Base-by-base conservation (phyloP, 2,888 invertebrate species). In the Drosophila macrothrix region DNA sequence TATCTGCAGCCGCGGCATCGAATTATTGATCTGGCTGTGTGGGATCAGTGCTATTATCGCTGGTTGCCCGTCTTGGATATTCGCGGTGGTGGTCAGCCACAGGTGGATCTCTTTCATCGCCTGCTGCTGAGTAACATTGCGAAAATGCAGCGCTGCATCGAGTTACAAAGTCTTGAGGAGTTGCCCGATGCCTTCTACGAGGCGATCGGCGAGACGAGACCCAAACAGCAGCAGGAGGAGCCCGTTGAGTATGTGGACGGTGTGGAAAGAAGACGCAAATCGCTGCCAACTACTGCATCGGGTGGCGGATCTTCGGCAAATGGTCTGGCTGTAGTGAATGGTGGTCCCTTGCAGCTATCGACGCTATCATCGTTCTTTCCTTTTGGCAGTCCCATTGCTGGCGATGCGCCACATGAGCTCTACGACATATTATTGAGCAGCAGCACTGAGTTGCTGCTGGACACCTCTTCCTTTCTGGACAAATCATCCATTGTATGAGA, bases 21-120 rank as follows among this genome's bases (percentile, higher is more conserved):
- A 1, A 94, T 96, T 73, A 93, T 95, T 6, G 94, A 94, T 65
- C 92, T 96, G 82, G 96, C 96, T 75, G 93, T 98, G 52, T 98
- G 98, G 98, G 94, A 95, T 68, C 97, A 97, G 93, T 98, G 98
- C 94, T 98, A 97, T 94, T 96, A 97, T 92, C 95, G 98, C 35
- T 98, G 98, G 97, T 94, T 98, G 90, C 96, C 96, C 28, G 96
- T 97, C 28, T 94, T 98, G 9, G 97, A 98, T 78, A 93, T 93
- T 4, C 92, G 92, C 58, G 90, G 92, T n/a, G 93, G 93, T 7
- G 93, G 93, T 5, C 92, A 91, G 74, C 92, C 93, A 3, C 93
- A 93, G 85, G 91, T 93, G 35, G 93, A 93, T 77, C 82, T 93
- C 58, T 92, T 92, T 62, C 92, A 93, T 83, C 92, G 93, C 39